Conservation (phyloP, 2,797 vertebrate genomes). For the Bovichtus variegatus region DNA sequence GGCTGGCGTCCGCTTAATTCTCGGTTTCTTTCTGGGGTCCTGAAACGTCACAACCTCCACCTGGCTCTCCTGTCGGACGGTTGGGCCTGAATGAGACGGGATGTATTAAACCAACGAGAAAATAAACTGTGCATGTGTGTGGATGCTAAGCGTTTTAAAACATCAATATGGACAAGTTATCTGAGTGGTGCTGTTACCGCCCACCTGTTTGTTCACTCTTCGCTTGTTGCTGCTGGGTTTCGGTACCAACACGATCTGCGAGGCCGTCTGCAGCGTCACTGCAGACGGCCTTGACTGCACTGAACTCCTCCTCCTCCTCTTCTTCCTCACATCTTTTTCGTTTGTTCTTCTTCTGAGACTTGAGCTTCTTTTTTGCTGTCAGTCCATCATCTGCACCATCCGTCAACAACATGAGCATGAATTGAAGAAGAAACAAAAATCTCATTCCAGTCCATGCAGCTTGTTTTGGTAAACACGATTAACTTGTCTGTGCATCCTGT, state of each 20-base stretch:
- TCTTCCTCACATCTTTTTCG: conserved; percentile 34
- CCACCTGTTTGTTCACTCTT: conserved; percentile 44
- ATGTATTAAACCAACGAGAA: not conserved
- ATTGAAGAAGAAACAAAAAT: too few species aligned
- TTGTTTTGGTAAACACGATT: not conserved
- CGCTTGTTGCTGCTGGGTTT: conserved; percentile 5
- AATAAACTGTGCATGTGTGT: not conserved
- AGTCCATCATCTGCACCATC: conserved; percentile 75
- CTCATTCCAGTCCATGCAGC: accelerated
- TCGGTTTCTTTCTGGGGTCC: conserved; percentile 82
- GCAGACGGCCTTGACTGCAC: not conserved
- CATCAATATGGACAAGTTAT: not conserved
- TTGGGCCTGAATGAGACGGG: conserved; percentile 13
- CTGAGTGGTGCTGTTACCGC: not conserved
- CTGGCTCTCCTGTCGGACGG: not conserved
- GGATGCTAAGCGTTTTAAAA: not conserved
- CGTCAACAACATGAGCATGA: not conserved
- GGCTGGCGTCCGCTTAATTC: conserved; percentile 26
- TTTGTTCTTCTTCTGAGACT: conserved; percentile 69
- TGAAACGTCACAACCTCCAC: conserved; percentile 88
- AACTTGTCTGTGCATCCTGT: not conserved
- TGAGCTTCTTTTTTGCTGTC: conserved; percentile 52
- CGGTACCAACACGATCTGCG: not conserved
- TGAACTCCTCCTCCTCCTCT: conserved; percentile 27
- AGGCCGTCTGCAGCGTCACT: conserved; percentile 1